Conservation (phyloP, 2,888 invertebrate genomes). For the Antheraea assamensis region DNA sequence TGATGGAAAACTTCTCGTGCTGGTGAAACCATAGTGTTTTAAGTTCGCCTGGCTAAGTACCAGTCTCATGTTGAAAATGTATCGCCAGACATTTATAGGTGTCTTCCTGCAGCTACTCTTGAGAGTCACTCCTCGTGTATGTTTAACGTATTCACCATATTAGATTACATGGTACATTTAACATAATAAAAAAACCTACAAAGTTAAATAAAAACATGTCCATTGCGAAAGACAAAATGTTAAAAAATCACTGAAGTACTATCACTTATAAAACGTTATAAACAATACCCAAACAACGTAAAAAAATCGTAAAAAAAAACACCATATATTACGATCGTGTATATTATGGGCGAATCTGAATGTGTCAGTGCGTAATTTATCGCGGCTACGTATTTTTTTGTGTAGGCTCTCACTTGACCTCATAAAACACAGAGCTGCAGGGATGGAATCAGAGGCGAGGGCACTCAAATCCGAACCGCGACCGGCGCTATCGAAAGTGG, state of each 20-base stretch:
- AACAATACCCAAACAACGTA: slow-evolving; percentile 29
- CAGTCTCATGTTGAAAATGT: too few species aligned
- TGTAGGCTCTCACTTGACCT: slow-evolving; percentile 78
- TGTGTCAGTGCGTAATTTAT: slow-evolving; percentile 82
- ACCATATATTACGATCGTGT: slow-evolving; percentile 77
- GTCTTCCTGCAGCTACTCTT: too few species aligned
- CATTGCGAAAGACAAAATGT: not conserved
- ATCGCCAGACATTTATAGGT: too few species aligned
- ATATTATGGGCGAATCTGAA: slow-evolving; percentile 79
- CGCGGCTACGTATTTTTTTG: slow-evolving; percentile 75
- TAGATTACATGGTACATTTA: too few species aligned
- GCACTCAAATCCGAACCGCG: slow-evolving; percentile 64
- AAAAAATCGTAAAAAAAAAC: slow-evolving; percentile 57
- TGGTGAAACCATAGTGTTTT: too few species aligned
- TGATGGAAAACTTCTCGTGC: too few species aligned
- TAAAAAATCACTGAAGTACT: slow-evolving; percentile 15
- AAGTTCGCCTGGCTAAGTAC: too few species aligned
- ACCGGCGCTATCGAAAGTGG: slow-evolving; percentile 74
- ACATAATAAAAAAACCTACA: too few species aligned
- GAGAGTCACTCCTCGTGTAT: too few species aligned
- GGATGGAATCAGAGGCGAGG: slow-evolving; percentile 67
- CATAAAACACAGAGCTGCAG: slow-evolving; percentile 78
- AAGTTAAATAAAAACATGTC: not conserved
- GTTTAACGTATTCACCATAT: too few species aligned
- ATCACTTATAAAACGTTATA: slow-evolving; percentile 26